Conservation (phyloP, 2,888 invertebrate species). For the Synanthedon vespiformis region DNA sequence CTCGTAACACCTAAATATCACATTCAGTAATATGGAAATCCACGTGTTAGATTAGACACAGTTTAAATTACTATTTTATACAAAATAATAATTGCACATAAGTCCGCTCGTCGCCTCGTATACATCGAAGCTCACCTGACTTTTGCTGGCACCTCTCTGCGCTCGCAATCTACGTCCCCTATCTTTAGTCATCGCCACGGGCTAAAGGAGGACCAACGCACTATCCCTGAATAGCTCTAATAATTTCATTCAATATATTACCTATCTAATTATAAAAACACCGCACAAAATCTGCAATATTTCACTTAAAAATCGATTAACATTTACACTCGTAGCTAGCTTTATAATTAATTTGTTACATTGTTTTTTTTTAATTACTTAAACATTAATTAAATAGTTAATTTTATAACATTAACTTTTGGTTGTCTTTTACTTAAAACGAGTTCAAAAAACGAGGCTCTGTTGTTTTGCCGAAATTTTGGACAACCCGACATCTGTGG, state of each 20-base stretch:
- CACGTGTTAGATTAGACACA: slow-evolving; percentile 69
- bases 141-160: slow-evolving; percentile 13
- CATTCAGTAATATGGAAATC: slow-evolving; percentile 72
- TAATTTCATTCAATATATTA: slow-evolving; percentile 71
- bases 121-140: slow-evolving; percentile 35
- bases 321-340: slow-evolving; percentile 71
- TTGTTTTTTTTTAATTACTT: slow-evolving; percentile 53
- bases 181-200: slow-evolving; percentile 19
- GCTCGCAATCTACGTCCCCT: slow-evolving; percentile 24
- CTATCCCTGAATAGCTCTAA: slow-evolving; percentile 56
- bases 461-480: slow-evolving; percentile 47
- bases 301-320: slow-evolving; percentile 67
- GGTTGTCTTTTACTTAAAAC: slow-evolving; percentile 67
- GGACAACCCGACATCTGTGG: slow-evolving; percentile 44
- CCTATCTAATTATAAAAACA: slow-evolving; percentile 72
- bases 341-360: slow-evolving; percentile 70
- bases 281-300: slow-evolving; percentile 68
- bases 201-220: slow-evolving; percentile 37
- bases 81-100: slow-evolving; percentile 72
- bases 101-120: slow-evolving; percentile 54
- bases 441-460: slow-evolving; percentile 57
- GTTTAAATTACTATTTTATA: slow-evolving; percentile 65
- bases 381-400: slow-evolving; percentile 65
- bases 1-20: slow-evolving; percentile 70
- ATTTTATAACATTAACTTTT: slow-evolving; percentile 68